phyloP scores from a whole-genome alignment of 2,113 vertebrate species.

The Dasypus novemcinctus region DNA sequence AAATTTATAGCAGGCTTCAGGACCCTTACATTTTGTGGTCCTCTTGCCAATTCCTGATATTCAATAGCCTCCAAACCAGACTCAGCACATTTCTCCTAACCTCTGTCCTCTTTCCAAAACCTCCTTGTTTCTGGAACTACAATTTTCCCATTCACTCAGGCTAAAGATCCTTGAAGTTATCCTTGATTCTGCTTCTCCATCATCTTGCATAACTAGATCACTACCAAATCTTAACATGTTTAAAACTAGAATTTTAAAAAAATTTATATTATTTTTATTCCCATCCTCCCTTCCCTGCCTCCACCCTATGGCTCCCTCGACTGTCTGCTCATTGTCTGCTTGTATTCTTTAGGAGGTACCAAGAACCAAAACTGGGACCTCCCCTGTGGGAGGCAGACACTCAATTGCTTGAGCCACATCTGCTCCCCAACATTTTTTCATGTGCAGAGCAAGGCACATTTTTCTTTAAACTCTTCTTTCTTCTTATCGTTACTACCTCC shows the following conservation, averaged over 20 bases:
- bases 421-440: background rate
- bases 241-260: no score
- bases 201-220: background rate
- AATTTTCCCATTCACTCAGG: background rate
- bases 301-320: no score
- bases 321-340: no score
- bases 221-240: background rate
- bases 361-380: no score
- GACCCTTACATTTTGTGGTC: background rate
- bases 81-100: background rate
- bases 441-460: background rate
- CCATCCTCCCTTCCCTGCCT: no score
- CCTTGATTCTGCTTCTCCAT: background rate
- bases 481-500: background rate
- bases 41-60: background rate
- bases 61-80: background rate
- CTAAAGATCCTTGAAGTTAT: background rate
- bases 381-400: no score
- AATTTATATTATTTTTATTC: no score
- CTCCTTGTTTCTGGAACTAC: background rate
- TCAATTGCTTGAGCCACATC: no score
- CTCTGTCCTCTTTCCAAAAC: background rate
- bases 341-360: no score
- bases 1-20: background rate
- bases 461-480: background rate